phyloP scores from a whole-genome alignment of 2,888 invertebrate genomes.

The Melinopterus prodromus region DNA sequence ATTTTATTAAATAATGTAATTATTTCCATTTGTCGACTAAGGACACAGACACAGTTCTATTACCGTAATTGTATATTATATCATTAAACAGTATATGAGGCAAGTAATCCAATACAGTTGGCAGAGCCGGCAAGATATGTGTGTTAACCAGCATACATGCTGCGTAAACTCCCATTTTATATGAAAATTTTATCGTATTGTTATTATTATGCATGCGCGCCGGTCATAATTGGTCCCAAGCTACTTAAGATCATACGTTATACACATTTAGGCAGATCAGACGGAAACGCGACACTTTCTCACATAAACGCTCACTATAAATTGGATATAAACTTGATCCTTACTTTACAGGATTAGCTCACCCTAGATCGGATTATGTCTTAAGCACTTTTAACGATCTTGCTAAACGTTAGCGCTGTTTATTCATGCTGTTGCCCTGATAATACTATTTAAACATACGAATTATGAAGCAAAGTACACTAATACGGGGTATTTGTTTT shows the following conservation, averaged over 20 bases:
- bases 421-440: not conserved
- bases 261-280: not conserved
- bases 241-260: not conserved
- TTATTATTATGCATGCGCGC: not conserved
- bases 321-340: slow-evolving; percentile 4
- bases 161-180: not conserved
- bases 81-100: not conserved
- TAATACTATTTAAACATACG: not conserved
- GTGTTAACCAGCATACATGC: not conserved
- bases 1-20: no score
- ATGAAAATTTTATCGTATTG: not conserved
- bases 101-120: not conserved
- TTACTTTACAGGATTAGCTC: not conserved
- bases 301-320: not conserved
- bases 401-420: not conserved
- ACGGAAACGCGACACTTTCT: not conserved
- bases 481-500: no score
- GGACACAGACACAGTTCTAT: no score
- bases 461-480: no score
- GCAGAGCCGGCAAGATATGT: not conserved
- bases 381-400: not conserved
- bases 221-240: not conserved
- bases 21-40: no score
- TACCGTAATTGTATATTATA: not conserved
- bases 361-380: not conserved